phyloP scores from a whole-genome alignment of 2,113 vertebrate genomes.

The Chamaetylas fuelleborni region DNA sequence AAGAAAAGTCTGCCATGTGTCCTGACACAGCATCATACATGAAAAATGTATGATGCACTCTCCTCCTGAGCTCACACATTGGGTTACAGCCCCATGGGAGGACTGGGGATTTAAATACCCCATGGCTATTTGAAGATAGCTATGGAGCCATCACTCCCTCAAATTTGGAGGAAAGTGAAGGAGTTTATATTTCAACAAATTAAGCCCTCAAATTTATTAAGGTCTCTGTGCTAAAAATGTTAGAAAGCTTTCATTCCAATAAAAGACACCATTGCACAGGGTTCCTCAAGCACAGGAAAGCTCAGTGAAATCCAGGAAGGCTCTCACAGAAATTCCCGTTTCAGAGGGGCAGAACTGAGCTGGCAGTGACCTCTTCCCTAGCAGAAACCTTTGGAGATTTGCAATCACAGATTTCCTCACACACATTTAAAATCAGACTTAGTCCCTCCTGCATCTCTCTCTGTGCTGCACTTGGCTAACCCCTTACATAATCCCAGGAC shows the following conservation, averaged over 20 bases:
- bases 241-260: background rate
- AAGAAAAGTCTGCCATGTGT: background rate
- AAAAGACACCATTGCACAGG: background rate
- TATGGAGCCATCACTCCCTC: background rate
- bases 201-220: background rate
- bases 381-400: background rate
- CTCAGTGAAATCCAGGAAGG: background rate
- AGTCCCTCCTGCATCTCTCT: background rate
- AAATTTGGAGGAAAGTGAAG: background rate
- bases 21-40: background rate
- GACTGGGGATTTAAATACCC: background rate
- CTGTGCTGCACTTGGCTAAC: background rate
- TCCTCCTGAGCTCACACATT: background rate
- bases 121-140: too few species aligned
- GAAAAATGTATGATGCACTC: constrained; percentile 11
- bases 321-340: accelerated
- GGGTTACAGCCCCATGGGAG: background rate
- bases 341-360: background rate
- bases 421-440: background rate
- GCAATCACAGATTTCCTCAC: background rate
- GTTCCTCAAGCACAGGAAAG: background rate
- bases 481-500: background rate
- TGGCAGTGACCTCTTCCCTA: accelerated
- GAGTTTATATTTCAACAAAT: background rate
- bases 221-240: background rate